Conservation (phyloP, 2,888 invertebrate species). For the Willowsia nigromaculata region DNA sequence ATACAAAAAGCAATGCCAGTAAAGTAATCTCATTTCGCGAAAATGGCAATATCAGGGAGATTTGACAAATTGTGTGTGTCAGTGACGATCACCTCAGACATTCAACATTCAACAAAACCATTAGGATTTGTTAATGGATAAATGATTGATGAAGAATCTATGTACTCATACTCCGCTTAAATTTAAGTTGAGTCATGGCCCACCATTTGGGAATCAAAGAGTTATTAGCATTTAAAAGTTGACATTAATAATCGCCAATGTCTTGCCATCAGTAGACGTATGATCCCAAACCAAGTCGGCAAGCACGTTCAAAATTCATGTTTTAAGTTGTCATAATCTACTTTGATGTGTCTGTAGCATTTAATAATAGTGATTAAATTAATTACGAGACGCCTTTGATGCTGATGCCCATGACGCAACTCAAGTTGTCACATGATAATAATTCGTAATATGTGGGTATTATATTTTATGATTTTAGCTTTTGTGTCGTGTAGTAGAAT, state of each 20-base stretch:
- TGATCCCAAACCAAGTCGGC: neutral
- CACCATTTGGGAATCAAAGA: neutral
- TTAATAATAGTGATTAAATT: constrained; percentile 38
- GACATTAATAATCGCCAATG: neutral
- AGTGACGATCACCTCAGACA: neutral
- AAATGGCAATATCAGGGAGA: too few relatives aligned
- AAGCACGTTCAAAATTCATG: neutral
- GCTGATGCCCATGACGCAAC: constrained; percentile 2
- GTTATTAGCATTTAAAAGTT: neutral
- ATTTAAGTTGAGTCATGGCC: neutral
- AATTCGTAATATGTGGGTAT: constrained; percentile 16
- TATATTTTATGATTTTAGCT: neutral
- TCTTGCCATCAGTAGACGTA: neutral
- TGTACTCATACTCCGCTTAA: neutral
- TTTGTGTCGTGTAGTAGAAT: neutral
- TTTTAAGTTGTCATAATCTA: neutral
- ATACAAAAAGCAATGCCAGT: too few relatives aligned
- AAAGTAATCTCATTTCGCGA: too few relatives aligned
- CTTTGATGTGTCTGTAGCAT: constrained; percentile 9
- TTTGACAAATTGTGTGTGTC: too few relatives aligned
- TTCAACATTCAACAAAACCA: constrained; percentile 23
- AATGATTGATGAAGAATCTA: constrained; percentile 17
- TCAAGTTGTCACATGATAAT: neutral
- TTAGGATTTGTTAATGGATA: constrained; percentile 7
- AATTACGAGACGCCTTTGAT: neutral